Base-by-base conservation (phyloP, 92 coral and sea anemone genomes). In the Epizoanthus illoricatus region DNA sequence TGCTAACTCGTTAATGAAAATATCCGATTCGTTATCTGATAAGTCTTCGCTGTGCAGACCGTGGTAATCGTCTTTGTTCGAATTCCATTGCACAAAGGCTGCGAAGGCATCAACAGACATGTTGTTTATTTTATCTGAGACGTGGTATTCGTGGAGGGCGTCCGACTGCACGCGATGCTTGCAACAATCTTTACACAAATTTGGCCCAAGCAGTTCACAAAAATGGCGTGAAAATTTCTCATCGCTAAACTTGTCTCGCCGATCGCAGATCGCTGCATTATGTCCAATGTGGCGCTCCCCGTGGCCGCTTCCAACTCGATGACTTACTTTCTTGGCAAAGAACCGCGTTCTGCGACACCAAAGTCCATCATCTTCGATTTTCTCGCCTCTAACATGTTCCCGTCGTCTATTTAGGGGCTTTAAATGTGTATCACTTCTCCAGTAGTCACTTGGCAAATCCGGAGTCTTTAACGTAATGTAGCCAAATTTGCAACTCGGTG, bases 171-270 rank as follows among this genome's bases (percentile, higher is more conserved):
- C 84, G 58, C 74, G 40, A 47, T 63, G 88, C 66, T 84, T 90
- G 59, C 82, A 81, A 63, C 97, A 92, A 62, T 92, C 94, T 33
- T 85, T 82, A 65, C 97, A 92, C 80, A 92, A 80, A 71, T 85
- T 86, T 28, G 97, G 94, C 18, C 97, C 94, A 9, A 92, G 89
- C 45, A 92, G 81, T 64, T 92, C 97, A 84, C 97, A 92, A 40
- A 83, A 92, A 85, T 90, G 92, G 21, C 92, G 85, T 36, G 90
- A 85, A 19, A 89, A 56, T 6, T 69, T 69, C 41, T 67, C 73
- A 3, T 83, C 86, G 18, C 85, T 60, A 70, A 69, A 49, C 4
- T 63, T 54, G 15, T 80, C 65, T 33, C 89, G 84, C 49, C 97
- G 85, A 28, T 86, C 86, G 76, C 97, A 92, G 17, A 69, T 56